Base-by-base conservation (phyloP, 2,113 vertebrate species). In the Cisticola juncidis region DNA sequence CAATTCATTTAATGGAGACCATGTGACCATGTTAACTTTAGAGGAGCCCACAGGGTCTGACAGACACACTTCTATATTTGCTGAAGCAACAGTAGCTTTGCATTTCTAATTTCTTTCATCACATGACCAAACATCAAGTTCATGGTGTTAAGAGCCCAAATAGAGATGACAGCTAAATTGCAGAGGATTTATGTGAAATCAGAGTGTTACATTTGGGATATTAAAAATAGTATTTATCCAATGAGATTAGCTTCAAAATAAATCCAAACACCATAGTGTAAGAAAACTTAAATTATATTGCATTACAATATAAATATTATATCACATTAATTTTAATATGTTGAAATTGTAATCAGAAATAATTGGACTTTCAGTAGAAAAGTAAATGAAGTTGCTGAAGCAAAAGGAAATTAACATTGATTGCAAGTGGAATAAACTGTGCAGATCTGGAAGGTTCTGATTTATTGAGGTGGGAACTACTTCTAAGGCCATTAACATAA, bases 361-460 rank as follows among this genome's bases (percentile, higher is more conserved):
- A 97, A 94, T 97, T 97, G 85, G 73, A 86, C 68, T 92, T 96
- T 69, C 88, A 96, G 91, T 95, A 80, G 36, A 88, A 42, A 93
- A 90, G 61, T 95, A 97, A 98, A 97, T 95, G 79, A 96, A 97
- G 81, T 89, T 95, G 57, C 92, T 94, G 82, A 97, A 95, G 69
- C 38, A 92, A 97, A 97, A 96, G 77, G 80, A 97, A 97, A 95
- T 98, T 95, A 97, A 38, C 85, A 97, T 89, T 96, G 93, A 98
- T 95, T 97, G 70, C 72, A 96, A 82, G 88, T 94, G 94, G 68
- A 96, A 81, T 93, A 97, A 96, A 97, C 82, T 94, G 22, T 94
- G 66, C 38, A 95, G 51, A 95, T 97, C 94, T 95, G 58, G 68
- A 97, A 91, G 58, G 65, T 91, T 73, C 56, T 96, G 81, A 97